Evolutionary conservation across 1,140 invertebrate genomes (phyloP), one percentile per base, ranked within the genome.

Genomic region (Eupristina koningsbergeri): DNA sequence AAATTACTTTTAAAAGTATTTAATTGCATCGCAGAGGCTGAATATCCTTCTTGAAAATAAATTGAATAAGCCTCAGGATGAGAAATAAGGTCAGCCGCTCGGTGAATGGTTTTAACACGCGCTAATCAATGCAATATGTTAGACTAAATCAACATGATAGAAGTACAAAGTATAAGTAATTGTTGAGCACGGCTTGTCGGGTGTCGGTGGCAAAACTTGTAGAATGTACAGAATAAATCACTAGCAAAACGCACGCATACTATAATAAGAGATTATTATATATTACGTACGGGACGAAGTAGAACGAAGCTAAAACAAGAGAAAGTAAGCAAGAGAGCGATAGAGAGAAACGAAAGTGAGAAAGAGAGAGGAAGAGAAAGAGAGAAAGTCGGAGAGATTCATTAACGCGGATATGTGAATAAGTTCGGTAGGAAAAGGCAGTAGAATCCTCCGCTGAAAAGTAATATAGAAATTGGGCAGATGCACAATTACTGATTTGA

Each of bases 101-200:
- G 82, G 82, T 84, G 82, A 79, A 84, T 84, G 82, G 82, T 84
- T 58, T 79, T 79, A 84, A 79, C 64, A 79, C 76, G 82, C 76
- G 82, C 69, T 84, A 80, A 84, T 80, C 53, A 84, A 31, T 83
- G 84, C 67, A 73, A 76, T 86, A 58, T 41, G 78, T 84, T 80
- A 86, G 84, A 81, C 86, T 86, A 67, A 81, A 85, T 85, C 84
- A 84, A 81, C 31, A 41, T 69, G 85, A 77, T 31, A 47, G 53
- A 34, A 31, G 58, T 17, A 77, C 11, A 85, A 85, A 29, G 81
- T 83, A 86, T 73, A 86, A 87, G 87, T 86, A 88, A 89, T 88
- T 86, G 86, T 91, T 89, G 88, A 89, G 90, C 90, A 92, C 90
- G 90, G 91, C 90, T 92, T 90, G 87, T 90, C 89, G 91, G 91